Evolutionary conservation across 2,797 vertebrate species (phyloP), one percentile per base, ranked within the genome.

Genomic region (Betta splendens): DNA sequence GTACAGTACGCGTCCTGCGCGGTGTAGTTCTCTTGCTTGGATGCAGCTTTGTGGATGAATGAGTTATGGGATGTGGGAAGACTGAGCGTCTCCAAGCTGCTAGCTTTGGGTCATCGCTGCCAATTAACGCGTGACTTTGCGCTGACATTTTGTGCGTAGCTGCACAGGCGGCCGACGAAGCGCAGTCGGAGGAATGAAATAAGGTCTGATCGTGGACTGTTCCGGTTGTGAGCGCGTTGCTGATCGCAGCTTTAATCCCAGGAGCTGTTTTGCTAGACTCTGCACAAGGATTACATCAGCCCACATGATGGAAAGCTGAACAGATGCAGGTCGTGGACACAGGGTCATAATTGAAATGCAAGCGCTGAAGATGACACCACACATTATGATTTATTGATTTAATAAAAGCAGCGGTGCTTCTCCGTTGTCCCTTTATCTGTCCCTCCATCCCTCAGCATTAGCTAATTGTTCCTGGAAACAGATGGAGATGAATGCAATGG

Each of bases 331-430:
- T 46, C 5, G 1, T 39, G 32, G 65, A 56, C 56, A 66, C 13
- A 26, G 52, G 45, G 55, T 84, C 69, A 53, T 54, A 62, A 83
- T 77, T 77, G 83, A 81, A 65, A 50, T 56, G 39, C 51, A 63
- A 64, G 42, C 32, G 69, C 64, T 49, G 51, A 69, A 80, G 67
- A 23, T 17, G 2, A 49, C 57, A 53, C 38, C 3, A 45, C 28
- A 61, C 63, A 43, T 26, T 0, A 40, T 71, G 53, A 78, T 38
- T 62, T 68, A 58, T 45, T 56, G 33, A 59, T 64, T 47, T 53
- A 17, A 67, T 40, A 11, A 69, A 16, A 38, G 22, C 33, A 55
- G 16, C 42, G 46, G 57, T 46, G 56, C 33, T 33, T 37, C 69
- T 47, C 54, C 52, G 31, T 33, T 61, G 44, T 56, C 50, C 25